Percentiles rank a stretch among this genome's conserved stretches.
These are phyloP conservation scores for Furcifer pardalis DNA, from an alignment of 2,797 vertebrate species.

Conservation along the genomic window DNA sequence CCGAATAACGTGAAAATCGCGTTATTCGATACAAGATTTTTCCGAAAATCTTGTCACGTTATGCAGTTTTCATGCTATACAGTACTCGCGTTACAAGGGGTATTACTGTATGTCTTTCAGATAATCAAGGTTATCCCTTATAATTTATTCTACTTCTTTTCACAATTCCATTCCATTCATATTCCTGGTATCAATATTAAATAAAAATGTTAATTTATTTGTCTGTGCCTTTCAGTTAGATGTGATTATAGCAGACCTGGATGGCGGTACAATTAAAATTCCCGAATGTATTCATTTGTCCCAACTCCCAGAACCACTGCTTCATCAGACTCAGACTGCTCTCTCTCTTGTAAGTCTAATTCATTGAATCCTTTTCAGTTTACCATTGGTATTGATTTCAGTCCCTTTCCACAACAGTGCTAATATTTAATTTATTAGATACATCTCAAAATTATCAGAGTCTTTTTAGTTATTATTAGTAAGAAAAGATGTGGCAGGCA, in stretches of 20 bases:
- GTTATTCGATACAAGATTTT: too few species aligned
- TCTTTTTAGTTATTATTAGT: neutral
- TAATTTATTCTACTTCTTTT: neutral
- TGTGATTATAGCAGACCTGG: conserved; percentile 97
- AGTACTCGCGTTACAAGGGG: too few species aligned
- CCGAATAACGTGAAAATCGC: too few species aligned
- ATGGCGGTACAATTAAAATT: conserved; percentile 98
- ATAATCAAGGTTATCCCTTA: neutral
- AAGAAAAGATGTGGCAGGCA: neutral
- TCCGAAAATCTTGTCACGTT: too few species aligned
- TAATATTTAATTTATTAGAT: neutral
- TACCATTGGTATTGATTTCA: too few species aligned
- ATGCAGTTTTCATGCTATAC: too few species aligned
- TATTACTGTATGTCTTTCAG: neutral
- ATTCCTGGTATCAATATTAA: neutral
- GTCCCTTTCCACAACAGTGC: neutral
- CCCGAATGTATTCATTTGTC: conserved; percentile 98
- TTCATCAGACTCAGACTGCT: conserved; percentile 87
- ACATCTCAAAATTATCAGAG: neutral
- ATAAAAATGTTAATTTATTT: conserved; percentile 16
- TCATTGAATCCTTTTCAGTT: neutral
- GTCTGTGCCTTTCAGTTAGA: conserved; percentile 85
- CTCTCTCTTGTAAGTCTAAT: conserved; percentile 87
- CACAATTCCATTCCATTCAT: neutral
- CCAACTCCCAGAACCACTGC: conserved; percentile 92